Evolutionary conservation across 1,140 invertebrate genomes (phyloP), one percentile per base, ranked within the genome.

Genomic region (Coptotermes formosanus): DNA sequence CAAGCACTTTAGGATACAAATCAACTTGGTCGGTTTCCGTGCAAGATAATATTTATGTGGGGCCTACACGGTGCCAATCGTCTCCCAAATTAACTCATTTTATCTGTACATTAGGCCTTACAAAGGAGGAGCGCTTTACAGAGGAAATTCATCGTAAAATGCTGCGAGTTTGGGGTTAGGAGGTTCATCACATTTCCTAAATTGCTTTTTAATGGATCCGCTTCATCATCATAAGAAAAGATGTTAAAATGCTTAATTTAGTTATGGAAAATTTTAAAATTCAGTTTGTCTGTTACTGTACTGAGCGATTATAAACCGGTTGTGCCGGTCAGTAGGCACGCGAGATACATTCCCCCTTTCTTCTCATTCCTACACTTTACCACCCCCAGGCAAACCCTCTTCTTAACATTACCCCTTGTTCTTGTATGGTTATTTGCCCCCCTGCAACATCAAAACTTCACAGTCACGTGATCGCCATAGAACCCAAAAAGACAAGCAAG

Each of bases 211-310:
- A 75, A 75, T 75, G n/a, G 25, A 30, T 75, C 64, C 64, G 12
- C 64, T 75, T 30, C 64, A 75, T 75, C 64, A 75, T 75, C 64
- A 75, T 30, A 75, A 25, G 64, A 75, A 25, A 75, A 30, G 25
- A 30, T 75, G n/a, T 75, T 75, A n/a, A 75, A 75, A 30, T 30
- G 25, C n/a, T 30, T 75, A 8, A 75, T 75, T 75, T 75, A 30
- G 64, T 75, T 75, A 30, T 25, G 25, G 64, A 75, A 75, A 75
- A 30, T 75, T 75, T 75, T 75, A n/a, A 75, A 75, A 75, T 75
- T 75, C 64, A 75, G 64, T 75, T 75, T 75, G 64, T 75, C 64
- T 75, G 64, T 75, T 75, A 75, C 64, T 75, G 64, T 75, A 75
- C 64, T 30, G 25, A n/a, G n/a, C 64, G 7, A 75, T 75, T 75